phyloP scores from a whole-genome alignment of 2,888 invertebrate genomes.

The Mechanitis mazaeus region DNA sequence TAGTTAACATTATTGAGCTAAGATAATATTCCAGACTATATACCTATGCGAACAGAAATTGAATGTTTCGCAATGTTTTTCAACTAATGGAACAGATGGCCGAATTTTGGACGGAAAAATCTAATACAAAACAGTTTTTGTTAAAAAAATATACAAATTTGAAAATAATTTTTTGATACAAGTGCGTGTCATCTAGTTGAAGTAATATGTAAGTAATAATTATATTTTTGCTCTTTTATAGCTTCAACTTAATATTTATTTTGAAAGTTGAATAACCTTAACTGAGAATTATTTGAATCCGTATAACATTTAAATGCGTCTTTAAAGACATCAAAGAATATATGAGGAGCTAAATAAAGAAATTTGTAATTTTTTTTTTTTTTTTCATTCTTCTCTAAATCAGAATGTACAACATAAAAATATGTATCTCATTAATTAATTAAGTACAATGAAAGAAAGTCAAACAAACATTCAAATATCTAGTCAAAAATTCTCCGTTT shows the following conservation, averaged over 20 bases:
- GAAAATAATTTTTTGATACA: too few relatives aligned
- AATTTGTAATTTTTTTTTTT: not conserved
- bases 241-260: not conserved
- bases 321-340: not conserved
- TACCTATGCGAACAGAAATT: not conserved
- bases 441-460: too few relatives aligned
- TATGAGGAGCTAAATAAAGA: not conserved
- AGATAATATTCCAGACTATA: not conserved
- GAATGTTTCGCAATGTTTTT: constrained; percentile 3
- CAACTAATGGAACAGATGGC: not conserved
- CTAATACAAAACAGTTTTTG: too few relatives aligned
- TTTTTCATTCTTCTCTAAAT: too few relatives aligned
- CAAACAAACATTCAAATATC: too few relatives aligned
- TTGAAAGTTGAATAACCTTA: not conserved
- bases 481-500: too few relatives aligned
- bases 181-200: too few relatives aligned
- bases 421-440: too few relatives aligned
- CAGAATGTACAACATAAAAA: too few relatives aligned
- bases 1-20: not conserved
- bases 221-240: not conserved
- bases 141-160: not conserved
- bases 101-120: not conserved
- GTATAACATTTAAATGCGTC: not conserved
- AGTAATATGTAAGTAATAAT: too few relatives aligned
- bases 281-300: not conserved